These are phyloP conservation scores for Australoheros facetus DNA, from an alignment of 2,797 vertebrate species.

Conservation along the genomic window DNA sequence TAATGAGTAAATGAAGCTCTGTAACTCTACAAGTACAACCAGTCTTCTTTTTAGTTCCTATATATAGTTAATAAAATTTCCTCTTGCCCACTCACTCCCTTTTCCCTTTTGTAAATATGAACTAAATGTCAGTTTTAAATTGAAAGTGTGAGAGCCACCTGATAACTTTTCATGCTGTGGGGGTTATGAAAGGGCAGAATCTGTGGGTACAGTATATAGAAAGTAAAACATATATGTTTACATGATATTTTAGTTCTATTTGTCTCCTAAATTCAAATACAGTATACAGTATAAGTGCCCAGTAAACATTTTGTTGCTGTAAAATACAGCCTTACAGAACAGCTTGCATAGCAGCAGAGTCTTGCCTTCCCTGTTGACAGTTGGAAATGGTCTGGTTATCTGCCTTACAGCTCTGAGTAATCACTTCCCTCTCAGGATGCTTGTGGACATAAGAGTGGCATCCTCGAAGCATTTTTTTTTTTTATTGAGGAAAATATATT, in stretches of 20 bases:
- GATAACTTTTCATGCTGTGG: too few species aligned
- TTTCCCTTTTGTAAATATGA: background rate
- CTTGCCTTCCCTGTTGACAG: background rate
- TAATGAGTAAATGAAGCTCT: background rate
- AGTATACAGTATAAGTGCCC: background rate
- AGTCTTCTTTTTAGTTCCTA: background rate
- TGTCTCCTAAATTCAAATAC: background rate
- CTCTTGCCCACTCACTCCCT: background rate
- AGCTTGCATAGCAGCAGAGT: background rate
- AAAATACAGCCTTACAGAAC: background rate
- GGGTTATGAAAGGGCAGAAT: too few species aligned
- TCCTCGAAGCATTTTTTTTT: background rate
- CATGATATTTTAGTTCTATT: too few species aligned
- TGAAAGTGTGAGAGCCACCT: too few species aligned
- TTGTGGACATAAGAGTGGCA: background rate
- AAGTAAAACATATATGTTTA: too few species aligned
- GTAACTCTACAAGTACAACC: background rate
- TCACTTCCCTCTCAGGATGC: background rate
- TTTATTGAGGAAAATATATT: constrained; percentile 17
- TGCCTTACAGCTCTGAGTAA: constrained; percentile 9
- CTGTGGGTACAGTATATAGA: too few species aligned
- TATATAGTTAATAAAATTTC: background rate
- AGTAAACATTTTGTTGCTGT: background rate
- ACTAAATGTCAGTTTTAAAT: background rate
- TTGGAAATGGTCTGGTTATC: background rate